Conservation (phyloP, 2,113 vertebrate genomes). For the Entelurus aequoreus region DNA sequence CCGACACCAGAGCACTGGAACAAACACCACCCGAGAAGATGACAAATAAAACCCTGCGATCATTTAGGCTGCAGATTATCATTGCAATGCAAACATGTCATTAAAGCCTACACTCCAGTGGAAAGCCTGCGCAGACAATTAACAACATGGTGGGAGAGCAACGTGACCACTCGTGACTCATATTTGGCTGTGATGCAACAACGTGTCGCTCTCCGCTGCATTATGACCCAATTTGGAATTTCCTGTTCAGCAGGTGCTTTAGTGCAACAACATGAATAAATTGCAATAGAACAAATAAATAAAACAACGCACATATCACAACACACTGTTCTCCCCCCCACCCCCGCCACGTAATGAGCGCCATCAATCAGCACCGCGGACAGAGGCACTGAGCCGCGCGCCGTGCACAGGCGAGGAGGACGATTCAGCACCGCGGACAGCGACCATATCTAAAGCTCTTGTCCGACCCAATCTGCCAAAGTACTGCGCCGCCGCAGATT, state of each 20-base stretch:
- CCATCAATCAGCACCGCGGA: conserved; percentile 70
- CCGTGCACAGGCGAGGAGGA: too few species aligned
- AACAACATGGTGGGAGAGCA: conserved; percentile 31
- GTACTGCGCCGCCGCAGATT: too few species aligned
- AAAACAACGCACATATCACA: conserved; percentile 3
- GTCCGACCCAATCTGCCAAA: not conserved
- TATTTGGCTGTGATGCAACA: conserved; percentile 22
- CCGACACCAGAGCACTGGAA: not conserved
- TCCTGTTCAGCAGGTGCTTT: conserved; percentile 1
- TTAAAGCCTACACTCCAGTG: not conserved
- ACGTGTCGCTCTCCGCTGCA: conserved; percentile 10
- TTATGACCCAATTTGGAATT: not conserved
- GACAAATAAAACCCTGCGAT: too few species aligned
- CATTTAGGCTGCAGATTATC: too few species aligned
- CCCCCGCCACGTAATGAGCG: conserved; percentile 55
- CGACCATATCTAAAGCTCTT: not conserved
- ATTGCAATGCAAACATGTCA: not conserved
- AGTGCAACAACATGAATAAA: not conserved
- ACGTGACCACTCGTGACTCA: conserved; percentile 36
- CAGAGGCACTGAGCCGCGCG: conserved; percentile 32
- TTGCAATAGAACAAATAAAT: not conserved
- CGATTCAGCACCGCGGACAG: not conserved
- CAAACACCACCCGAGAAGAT: too few species aligned
- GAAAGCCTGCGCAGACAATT: conserved; percentile 31
- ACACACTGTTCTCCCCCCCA: conserved; percentile 37